Conservation (phyloP, 2,797 vertebrate genomes). For the Urosaurus nigricauda region DNA sequence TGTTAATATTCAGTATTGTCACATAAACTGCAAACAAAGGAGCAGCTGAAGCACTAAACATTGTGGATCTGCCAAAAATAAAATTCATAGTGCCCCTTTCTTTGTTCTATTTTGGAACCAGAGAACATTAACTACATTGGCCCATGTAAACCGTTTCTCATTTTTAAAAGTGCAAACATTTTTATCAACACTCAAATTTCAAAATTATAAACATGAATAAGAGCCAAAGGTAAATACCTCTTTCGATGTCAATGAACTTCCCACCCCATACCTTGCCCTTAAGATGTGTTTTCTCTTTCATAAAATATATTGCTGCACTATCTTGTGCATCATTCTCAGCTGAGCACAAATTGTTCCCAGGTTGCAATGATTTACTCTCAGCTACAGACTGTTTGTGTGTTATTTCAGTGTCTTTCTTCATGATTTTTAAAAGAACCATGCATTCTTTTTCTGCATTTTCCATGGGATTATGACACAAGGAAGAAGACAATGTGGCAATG, state of each 20-base stretch:
- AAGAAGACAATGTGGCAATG: too few relatives aligned
- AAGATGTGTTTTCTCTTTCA: neutral
- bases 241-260: neutral
- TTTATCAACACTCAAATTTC: neutral
- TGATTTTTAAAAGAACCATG: too few relatives aligned
- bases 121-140: neutral
- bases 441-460: too few relatives aligned
- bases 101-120: fast-evolving
- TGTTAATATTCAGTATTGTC: neutral
- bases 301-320: neutral
- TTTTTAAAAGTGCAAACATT: neutral
- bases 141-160: neutral
- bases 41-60: constrained; percentile 66
- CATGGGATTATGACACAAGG: too few relatives aligned
- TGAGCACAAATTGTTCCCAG: neutral
- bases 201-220: neutral
- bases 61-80: neutral
- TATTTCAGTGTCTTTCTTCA: fast-evolving
- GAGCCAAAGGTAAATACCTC: neutral
- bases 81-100: fast-evolving
- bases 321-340: neutral
- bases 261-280: neutral
- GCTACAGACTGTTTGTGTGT: neutral
- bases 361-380: neutral
- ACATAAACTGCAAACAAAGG: constrained; percentile 22